These are phyloP conservation scores for Polietes domitor DNA, from an alignment of 2,888 invertebrate genomes.

Conservation along the genomic window DNA sequence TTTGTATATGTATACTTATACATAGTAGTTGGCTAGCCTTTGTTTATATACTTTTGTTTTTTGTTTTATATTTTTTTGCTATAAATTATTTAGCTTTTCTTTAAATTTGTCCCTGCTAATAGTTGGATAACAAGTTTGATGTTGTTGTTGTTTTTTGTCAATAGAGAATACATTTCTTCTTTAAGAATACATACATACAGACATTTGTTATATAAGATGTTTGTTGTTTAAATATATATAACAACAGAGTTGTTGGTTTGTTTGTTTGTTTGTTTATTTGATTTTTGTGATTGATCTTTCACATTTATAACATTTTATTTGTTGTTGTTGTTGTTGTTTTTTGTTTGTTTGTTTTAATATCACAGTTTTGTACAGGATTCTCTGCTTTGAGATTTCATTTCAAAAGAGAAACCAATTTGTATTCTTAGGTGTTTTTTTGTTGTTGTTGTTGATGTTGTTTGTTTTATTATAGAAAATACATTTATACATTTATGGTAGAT, in stretches of 20 bases:
- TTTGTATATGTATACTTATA: conserved; percentile 12
- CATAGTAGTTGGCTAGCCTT: conserved; percentile 42
- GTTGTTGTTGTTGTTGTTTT: conserved; percentile 55
- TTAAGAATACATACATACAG: conserved; percentile 10
- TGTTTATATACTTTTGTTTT: conserved; percentile 15
- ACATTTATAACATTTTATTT: conserved; percentile 56
- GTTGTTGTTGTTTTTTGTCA: conserved; percentile 45
- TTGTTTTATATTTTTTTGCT: conserved; percentile 16
- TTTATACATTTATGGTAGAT: conserved; percentile 45
- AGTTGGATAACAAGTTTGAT: conserved; percentile 58
- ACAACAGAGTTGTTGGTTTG: conserved; percentile 29
- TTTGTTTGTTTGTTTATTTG: neutral
- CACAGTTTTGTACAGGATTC: conserved; percentile 65
- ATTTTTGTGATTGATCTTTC: conserved; percentile 66
- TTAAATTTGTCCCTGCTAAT: conserved; percentile 64
- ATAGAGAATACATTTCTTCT: conserved; percentile 42
- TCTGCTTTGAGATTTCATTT: conserved; percentile 59
- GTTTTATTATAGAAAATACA: conserved; percentile 54
- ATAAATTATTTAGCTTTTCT: conserved; percentile 49
- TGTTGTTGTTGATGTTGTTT: conserved; percentile 42
- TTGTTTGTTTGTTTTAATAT: conserved; percentile 63
- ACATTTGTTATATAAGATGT: conserved; percentile 49
- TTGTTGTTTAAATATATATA: conserved; percentile 60
- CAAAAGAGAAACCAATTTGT: conserved; percentile 63
- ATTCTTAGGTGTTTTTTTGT: conserved; percentile 62